These are phyloP conservation scores for Chrysemys picta DNA, from an alignment of 2,113 vertebrate genomes.

Conservation along the genomic window DNA sequence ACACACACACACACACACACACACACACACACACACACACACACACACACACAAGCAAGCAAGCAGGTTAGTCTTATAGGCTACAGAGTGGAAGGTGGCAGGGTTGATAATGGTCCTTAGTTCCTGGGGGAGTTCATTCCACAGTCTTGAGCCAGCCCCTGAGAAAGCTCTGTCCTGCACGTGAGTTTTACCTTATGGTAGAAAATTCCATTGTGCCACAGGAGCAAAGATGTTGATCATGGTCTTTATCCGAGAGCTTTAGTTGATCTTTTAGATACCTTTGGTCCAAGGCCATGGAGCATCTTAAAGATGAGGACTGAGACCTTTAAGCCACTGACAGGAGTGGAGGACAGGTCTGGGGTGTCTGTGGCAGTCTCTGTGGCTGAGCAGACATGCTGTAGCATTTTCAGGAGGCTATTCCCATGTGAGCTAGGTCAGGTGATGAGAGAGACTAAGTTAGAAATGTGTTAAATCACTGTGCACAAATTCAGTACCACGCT, in stretches of 20 bases:
- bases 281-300: neutral
- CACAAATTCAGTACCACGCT: neutral
- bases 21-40: too few species aligned
- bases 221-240: neutral
- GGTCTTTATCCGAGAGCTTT: neutral
- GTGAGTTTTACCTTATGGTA: neutral
- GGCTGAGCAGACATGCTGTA: neutral
- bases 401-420: neutral
- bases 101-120: neutral
- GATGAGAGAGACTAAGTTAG: neutral
- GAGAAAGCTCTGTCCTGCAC: neutral
- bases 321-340: neutral
- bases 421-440: neutral
- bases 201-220: neutral
- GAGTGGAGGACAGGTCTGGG: neutral
- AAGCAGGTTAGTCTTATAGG: too few species aligned
- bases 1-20: too few species aligned
- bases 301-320: neutral
- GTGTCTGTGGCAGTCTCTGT: neutral
- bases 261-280: neutral
- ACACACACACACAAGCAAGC: too few species aligned
- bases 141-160: neutral
- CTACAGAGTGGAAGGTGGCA: neutral
- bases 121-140: neutral
- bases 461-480: neutral